Evolutionary conservation across 2,797 vertebrate species (phyloP), one percentile per base, ranked within the genome.

Genomic region (Scolopax rusticola): DNA sequence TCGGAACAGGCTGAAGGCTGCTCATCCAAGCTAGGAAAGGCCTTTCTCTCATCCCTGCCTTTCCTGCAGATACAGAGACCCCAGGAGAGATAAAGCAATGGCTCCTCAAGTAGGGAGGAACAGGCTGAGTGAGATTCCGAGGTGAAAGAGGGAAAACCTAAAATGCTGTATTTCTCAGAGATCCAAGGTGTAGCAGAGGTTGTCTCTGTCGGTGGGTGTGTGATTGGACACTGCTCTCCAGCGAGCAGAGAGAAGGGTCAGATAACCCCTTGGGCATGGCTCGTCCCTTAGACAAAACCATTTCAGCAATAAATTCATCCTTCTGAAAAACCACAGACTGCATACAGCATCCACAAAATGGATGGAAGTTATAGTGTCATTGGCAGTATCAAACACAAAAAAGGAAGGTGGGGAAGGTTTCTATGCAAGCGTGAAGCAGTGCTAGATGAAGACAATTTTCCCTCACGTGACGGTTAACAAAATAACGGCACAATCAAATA

Each of bases 321-420:
- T 85, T 77, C 69, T 88, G 80, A 92, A 90, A 90, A 68, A 78
- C 30, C 8, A 21, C 1, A 75, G 71, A 53, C 61, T 87, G 79
- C 41, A 84, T 77, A 78, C 33, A 71, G 76, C 45, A 92, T 40
- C 78, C 63, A 96, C 78, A 79, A 81, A 94, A 45, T 16, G 32
- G 51, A 88, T n/a, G 41, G 54, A 54, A 91, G 87, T 56, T 61
- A 38, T 14, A 67, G 15, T 53, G 33, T 43, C 75, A 85, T 23
- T 93, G 59, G 36, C 69, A 54, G 32, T 21, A 75, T 14, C 75
- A 70, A 96, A 91, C 36, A 51, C 28, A 60, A 3, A 20, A 73
- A 32, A 50, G 1, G 19, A 38, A 30, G 12, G 38, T 28, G 16
- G 18, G 18, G 32, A 76, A 57, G 28, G 15, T 33, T 78, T 86